A percentile compares a stretch with the other conserved stretches of the same genome.
phyloP scores from a whole-genome alignment of 2,888 invertebrate genomes.

The Troglohyphantes excavatus region DNA sequence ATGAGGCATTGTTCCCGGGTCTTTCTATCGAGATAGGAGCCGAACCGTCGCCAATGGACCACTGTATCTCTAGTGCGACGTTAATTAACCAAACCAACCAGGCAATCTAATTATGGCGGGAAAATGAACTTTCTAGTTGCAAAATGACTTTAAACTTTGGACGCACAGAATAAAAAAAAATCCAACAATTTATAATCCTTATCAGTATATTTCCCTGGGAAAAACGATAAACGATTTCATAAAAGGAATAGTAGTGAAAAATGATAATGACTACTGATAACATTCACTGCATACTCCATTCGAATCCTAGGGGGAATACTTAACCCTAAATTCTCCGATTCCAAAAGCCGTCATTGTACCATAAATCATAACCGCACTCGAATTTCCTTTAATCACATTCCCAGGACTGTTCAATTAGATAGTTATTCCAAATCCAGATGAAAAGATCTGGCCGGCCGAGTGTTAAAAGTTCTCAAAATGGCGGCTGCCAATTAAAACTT shows the following conservation, averaged over 20 bases:
- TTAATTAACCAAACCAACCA: no score
- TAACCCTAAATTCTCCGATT: background rate
- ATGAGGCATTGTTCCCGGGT: no score
- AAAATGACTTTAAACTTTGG: no score
- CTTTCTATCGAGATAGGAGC: no score
- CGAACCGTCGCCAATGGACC: no score
- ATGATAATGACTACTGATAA: background rate
- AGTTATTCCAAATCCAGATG: background rate
- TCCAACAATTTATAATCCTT: no score
- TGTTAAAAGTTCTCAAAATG: background rate
- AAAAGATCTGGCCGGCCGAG: background rate
- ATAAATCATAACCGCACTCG: background rate
- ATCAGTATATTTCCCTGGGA: no score
- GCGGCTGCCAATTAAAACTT: background rate
- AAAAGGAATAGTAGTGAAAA: background rate
- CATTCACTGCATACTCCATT: background rate
- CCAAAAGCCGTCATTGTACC: background rate
- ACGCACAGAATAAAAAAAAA: no score
- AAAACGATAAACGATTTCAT: background rate
- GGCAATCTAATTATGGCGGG: no score
- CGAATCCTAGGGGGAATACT: background rate
- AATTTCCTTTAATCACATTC: background rate
- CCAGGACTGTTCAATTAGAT: slow-evolving; percentile 1
- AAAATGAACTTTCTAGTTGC: no score
- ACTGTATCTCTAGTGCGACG: no score